phyloP scores from a whole-genome alignment of 2,888 invertebrate genomes.

The Aspidapion aeneum region DNA sequence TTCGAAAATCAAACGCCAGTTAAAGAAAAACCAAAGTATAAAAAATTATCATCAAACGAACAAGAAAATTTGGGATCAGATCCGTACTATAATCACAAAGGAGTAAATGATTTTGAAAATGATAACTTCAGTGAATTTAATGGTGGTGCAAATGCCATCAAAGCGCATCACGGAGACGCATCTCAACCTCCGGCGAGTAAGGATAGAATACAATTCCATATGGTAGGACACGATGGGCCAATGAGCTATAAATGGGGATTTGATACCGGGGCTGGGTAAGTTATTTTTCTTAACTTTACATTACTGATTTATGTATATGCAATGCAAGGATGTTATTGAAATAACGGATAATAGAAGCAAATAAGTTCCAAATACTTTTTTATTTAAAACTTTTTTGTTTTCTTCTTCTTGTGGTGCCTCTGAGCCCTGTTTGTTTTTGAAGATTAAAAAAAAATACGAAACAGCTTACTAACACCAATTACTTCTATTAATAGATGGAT shows the following conservation, averaged over 20 bases:
- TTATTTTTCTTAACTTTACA: not conserved
- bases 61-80: not conserved
- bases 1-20: not conserved
- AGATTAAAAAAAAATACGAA: too few relatives aligned
- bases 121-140: not conserved
- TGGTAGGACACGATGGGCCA: conserved; percentile 79
- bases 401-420: too few relatives aligned
- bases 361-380: too few relatives aligned
- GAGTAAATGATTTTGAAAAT: not conserved
- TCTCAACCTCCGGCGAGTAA: conserved; percentile 33
- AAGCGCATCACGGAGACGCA: not conserved
- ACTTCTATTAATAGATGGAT: too few relatives aligned
- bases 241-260: conserved; percentile 80
- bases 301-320: too few relatives aligned
- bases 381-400: too few relatives aligned
- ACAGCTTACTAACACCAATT: too few relatives aligned
- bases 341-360: too few relatives aligned
- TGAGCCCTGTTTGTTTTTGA: too few relatives aligned
- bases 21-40: not conserved
- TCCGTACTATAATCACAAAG: not conserved
- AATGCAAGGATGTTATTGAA: too few relatives aligned
- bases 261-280: conserved; percentile 80
- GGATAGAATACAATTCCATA: conserved; percentile 69
- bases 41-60: not conserved
- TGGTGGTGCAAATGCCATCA: not conserved